Evolutionary conservation across 2,888 invertebrate genomes (phyloP).

Genomic region (Leptinotarsa juncta): DNA sequence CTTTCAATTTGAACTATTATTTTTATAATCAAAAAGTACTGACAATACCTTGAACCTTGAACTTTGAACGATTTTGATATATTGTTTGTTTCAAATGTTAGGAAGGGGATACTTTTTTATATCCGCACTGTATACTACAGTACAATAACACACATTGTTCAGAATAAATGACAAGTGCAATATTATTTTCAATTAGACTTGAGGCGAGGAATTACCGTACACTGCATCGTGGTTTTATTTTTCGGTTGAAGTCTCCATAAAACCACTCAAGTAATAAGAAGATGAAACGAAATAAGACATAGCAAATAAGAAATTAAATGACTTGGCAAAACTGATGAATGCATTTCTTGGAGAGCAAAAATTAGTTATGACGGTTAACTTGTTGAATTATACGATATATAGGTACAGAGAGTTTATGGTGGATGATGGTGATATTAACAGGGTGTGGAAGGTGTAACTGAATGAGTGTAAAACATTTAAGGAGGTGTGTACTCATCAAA

Average conservation of each 20-base stretch:
- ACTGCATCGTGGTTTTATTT: slow-evolving; percentile 3
- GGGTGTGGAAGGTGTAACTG: too few species aligned
- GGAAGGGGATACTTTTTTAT: too few species aligned
- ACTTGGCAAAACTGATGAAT: not conserved
- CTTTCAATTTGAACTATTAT: too few species aligned
- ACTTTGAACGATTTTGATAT: too few species aligned
- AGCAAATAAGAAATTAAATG: not conserved
- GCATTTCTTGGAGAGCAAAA: not conserved
- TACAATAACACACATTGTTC: not conserved
- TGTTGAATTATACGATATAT: not conserved
- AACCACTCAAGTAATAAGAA: slow-evolving; percentile 3
- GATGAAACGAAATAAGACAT: not conserved
- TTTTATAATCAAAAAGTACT: too few species aligned
- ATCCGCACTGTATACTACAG: not conserved
- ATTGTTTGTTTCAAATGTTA: too few species aligned
- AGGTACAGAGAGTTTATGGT: too few species aligned
- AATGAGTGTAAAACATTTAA: too few species aligned
- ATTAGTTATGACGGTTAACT: not conserved
- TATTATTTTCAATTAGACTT: slow-evolving; percentile 13
- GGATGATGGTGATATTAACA: too few species aligned
- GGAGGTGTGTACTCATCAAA: too few species aligned
- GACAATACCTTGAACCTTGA: too few species aligned
- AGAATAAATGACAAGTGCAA: not conserved
- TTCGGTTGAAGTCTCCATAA: not conserved
- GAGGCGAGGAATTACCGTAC: not conserved